Percentiles rank a stretch among this genome's conserved stretches.
Conservation (phyloP, 1,140 invertebrate species). For the Atta texana region DNA sequence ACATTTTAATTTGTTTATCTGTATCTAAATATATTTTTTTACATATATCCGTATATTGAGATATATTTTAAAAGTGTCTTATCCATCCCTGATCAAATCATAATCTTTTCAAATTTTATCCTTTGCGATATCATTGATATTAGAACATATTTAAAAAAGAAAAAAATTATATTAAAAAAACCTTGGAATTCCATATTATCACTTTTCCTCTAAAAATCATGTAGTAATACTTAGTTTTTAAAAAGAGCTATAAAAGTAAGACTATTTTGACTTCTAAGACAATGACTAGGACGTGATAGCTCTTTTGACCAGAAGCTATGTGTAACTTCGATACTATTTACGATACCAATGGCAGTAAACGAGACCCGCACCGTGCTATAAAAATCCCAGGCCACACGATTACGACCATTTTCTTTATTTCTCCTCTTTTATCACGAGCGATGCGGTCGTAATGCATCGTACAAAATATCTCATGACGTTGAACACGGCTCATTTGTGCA, state of each 20-base stretch:
- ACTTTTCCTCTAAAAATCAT: neutral
- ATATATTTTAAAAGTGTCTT: no score
- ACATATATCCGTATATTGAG: no score
- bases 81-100: no score
- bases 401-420: constrained; percentile 52
- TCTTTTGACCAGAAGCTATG: constrained; percentile 30
- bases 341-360: constrained; percentile 47
- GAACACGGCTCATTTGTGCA: constrained; percentile 28
- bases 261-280: neutral
- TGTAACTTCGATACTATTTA: constrained; percentile 63
- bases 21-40: no score
- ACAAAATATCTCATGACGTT: constrained; percentile 21
- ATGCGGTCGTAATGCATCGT: constrained; percentile 35
- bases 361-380: constrained; percentile 32
- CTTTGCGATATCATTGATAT: no score
- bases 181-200: no score
- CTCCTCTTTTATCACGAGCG: constrained; percentile 26
- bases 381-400: constrained; percentile 32
- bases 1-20: no score
- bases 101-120: no score
- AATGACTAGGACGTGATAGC: constrained; percentile 17
- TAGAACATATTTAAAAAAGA: no score
- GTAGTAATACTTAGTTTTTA: neutral
- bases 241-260: neutral
- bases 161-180: no score